These are phyloP conservation scores for Clarias laeviceps DNA, from an alignment of 2,797 vertebrate genomes.

Conservation along the genomic window DNA sequence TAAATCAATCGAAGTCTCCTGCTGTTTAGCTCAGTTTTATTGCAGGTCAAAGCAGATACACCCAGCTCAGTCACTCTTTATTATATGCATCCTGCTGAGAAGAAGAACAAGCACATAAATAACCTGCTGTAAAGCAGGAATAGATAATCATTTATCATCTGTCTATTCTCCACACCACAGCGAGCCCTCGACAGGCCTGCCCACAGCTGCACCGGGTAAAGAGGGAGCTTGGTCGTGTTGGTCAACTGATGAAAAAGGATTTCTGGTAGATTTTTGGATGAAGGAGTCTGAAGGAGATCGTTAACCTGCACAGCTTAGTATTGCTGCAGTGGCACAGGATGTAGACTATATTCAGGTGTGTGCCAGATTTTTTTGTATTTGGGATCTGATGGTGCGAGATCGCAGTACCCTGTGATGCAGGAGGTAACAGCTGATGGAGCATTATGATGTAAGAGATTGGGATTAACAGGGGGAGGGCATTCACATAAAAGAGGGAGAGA, in stretches of 20 bases:
- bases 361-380: background rate
- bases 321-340: background rate
- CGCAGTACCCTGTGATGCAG: background rate
- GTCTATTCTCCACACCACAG: background rate
- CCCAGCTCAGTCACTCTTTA: background rate
- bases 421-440: background rate
- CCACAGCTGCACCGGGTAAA: background rate
- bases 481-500: background rate
- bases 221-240: background rate
- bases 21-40: background rate
- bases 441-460: background rate
- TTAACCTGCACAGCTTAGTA: background rate
- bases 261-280: background rate
- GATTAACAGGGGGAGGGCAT: background rate
- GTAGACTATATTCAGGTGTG: background rate
- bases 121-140: background rate
- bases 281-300: background rate
- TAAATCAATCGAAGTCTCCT: background rate
- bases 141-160: background rate
- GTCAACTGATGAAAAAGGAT: background rate
- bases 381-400: background rate
- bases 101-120: background rate
- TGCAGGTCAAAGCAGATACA: background rate
- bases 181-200: background rate
- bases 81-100: background rate